These are phyloP conservation scores for Trachythela sp. DNA, from an alignment of 64 coral and sea anemone genomes.

Conservation along the genomic window DNA sequence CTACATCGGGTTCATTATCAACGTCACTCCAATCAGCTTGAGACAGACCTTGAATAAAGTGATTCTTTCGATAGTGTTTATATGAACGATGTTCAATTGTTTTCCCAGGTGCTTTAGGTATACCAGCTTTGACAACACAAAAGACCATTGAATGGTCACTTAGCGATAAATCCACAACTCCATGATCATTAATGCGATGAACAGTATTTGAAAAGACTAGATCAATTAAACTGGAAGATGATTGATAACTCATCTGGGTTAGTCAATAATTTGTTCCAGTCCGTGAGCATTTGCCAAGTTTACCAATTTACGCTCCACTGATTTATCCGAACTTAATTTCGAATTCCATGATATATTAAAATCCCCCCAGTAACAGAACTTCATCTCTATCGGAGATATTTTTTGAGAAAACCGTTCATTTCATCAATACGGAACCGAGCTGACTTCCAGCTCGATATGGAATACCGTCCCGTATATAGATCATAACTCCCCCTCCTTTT, in stretches of 20 bases:
- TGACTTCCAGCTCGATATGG: not conserved
- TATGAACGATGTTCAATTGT: slow-evolving; percentile 28
- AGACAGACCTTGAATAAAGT: not conserved
- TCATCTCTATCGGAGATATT: not conserved
- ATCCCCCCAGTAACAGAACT: not conserved
- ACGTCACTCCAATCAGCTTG: slow-evolving; percentile 3
- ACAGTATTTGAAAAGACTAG: slow-evolving; percentile 7
- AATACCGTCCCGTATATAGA: no score
- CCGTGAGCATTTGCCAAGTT: not conserved
- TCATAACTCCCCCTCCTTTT: no score
- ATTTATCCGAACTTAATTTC: not conserved
- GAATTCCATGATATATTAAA: slow-evolving; percentile 36
- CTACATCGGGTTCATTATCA: not conserved
- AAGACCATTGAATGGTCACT: slow-evolving; percentile 8
- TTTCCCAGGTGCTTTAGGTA: not conserved
- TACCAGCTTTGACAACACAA: not conserved
- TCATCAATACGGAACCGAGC: not conserved
- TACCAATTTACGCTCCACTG: not conserved
- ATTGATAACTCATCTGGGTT: slow-evolving; percentile 7
- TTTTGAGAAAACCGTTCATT: not conserved
- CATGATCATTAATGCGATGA: slow-evolving; percentile 16
- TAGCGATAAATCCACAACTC: not conserved
- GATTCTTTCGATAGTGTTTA: not conserved
- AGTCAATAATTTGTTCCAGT: not conserved
- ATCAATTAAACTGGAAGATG: not conserved